Base-by-base conservation (phyloP, 2,888 invertebrate genomes). In the Seira sanloemensis region DNA sequence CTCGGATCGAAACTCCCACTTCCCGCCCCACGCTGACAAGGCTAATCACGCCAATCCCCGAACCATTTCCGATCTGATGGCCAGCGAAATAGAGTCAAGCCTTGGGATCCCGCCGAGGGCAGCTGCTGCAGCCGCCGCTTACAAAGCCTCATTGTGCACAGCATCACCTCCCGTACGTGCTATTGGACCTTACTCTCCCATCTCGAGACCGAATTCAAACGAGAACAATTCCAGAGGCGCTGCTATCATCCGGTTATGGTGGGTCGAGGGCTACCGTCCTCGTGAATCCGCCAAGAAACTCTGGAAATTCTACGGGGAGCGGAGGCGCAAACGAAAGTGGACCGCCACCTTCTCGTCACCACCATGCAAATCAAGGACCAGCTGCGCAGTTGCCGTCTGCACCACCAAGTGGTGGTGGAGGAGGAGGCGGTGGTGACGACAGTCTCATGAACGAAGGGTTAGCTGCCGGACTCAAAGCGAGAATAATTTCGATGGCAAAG, bases 1-100 rank as follows among this genome's bases (percentile, higher is more conserved):
- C 37, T 21, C 21, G 24, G 62, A n/a, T 46, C 46, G 16, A 65
- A 37, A 25, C 58, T 62, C 46, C 19, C 50, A 9, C 50, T 18
- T 1, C 16, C 50, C 50, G 1, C 16, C 50, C 16, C 50, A 50
- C 16, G n/a, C 12, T 18, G 80, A 84, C 1, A 80, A 80, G 27
- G 27, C 66, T n/a, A 75, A 75, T 46, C 50, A 78, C 2, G 75
- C 62, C n/a, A 76, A 80, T 37, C 94, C 95, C 83, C 93, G 96
- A 90, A 97, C 96, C 72, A 96, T 97, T 90, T 96, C 96, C 12
- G 97, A 97, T 92, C 93, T 97, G 88, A 96, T 97, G 88, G 96
- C 95, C 21, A 96, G 96, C 9, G 97, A 97, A 93, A 97, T 97
- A 90, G 97, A 97, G 92, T 93, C 96, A 90, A 96, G 96, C 18